Evolutionary conservation across 2,113 vertebrate genomes (phyloP).

Genomic region (Ailuropoda melanoleuca): DNA sequence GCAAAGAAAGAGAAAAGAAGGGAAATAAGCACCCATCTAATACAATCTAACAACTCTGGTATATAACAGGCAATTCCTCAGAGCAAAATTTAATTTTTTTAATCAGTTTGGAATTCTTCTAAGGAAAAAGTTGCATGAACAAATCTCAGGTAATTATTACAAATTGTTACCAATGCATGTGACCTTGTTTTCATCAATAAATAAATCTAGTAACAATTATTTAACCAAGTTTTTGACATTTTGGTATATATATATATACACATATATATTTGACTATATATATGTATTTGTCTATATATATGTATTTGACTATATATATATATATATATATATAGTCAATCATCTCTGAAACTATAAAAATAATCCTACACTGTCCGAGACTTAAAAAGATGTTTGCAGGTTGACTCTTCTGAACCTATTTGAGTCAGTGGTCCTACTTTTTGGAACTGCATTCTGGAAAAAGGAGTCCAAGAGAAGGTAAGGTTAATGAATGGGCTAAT

Average conservation of each 20-base stretch:
- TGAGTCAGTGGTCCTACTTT: neutral
- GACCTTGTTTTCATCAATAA: constrained; percentile 23
- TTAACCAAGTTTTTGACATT: neutral
- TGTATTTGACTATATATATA: no score
- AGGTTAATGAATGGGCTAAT: neutral
- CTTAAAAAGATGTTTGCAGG: neutral
- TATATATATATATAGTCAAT: neutral
- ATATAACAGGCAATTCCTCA: neutral
- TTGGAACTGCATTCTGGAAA: neutral
- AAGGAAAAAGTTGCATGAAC: neutral
- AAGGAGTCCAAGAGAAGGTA: neutral
- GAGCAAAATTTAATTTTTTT: neutral
- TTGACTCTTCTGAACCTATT: neutral
- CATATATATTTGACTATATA: no score
- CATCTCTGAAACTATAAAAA: neutral
- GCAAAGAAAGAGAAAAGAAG: neutral
- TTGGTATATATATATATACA: neutral
- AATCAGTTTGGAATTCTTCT: neutral
- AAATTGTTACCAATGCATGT: neutral
- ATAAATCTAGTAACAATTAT: neutral
- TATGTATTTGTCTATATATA: no score
- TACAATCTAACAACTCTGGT: neutral
- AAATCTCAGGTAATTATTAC: constrained; percentile 21
- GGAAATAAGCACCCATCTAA: neutral
- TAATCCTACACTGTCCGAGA: neutral